These are phyloP conservation scores for Escarpia spicata DNA, from an alignment of 2,888 invertebrate species.

Conservation along the genomic window DNA sequence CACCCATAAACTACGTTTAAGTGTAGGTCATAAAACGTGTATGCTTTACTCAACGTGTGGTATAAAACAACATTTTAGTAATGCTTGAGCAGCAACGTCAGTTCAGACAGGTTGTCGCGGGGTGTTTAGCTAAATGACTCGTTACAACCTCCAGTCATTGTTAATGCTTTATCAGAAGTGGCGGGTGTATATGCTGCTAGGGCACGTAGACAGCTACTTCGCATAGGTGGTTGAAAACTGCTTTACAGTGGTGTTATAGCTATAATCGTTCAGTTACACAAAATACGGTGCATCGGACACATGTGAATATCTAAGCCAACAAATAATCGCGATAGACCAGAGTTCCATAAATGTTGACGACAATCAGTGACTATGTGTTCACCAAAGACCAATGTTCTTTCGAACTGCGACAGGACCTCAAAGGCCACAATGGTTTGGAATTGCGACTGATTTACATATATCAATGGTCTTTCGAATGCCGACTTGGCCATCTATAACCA, in stretches of 20 bases:
- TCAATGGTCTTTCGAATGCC: no score
- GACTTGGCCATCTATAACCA: no score
- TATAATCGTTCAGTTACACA: not conserved
- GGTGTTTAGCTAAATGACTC: not conserved
- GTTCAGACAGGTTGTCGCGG: not conserved
- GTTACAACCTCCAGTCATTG: not conserved
- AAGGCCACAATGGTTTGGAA: no score
- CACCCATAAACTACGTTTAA: not conserved
- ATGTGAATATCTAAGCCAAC: no score
- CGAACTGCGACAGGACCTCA: no score
- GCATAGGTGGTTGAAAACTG: not conserved
- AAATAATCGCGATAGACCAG: no score
- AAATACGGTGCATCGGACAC: not conserved
- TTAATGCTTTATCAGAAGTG: not conserved
- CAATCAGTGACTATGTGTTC: no score
- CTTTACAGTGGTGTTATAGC: not conserved
- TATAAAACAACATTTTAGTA: not conserved
- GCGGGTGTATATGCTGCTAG: not conserved
- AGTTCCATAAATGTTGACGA: no score
- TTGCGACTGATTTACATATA: no score
- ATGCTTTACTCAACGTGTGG: not conserved
- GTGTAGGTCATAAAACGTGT: not conserved
- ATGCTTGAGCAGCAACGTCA: not conserved
- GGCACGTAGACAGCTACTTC: not conserved
- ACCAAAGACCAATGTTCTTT: no score